Evolutionary conservation across 2,113 vertebrate species (phyloP).

Genomic region (Chloebia gouldiae): DNA sequence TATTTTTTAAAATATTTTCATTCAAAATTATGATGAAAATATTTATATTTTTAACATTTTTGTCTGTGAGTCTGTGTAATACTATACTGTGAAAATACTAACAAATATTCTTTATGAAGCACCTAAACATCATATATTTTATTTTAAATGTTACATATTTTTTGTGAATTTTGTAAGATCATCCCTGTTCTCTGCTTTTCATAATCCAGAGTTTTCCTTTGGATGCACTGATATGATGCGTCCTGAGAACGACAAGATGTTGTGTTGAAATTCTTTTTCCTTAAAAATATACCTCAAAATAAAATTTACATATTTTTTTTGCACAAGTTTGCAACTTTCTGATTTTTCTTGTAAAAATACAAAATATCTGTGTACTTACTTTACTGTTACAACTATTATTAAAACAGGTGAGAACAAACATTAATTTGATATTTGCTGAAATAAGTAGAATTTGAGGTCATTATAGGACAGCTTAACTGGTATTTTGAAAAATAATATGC

Average conservation of each 20-base stretch:
- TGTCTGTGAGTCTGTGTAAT: accelerated
- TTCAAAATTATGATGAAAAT: not conserved
- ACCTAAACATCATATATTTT: not conserved
- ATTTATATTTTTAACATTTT: not conserved
- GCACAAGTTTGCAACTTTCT: not conserved
- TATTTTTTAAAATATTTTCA: not conserved
- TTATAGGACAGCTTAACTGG: not conserved
- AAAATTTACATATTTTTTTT: not conserved
- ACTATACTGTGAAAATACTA: not conserved
- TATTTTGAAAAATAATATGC: not conserved
- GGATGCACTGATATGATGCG: accelerated
- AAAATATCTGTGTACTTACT: not conserved
- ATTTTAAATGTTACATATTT: not conserved
- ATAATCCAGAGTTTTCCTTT: not conserved
- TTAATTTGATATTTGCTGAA: not conserved
- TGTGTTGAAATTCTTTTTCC: not conserved
- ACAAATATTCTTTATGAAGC: not conserved
- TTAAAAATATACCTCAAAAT: not conserved
- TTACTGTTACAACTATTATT: not conserved
- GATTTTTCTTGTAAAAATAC: not conserved
- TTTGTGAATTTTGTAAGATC: not conserved
- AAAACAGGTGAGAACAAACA: not conserved
- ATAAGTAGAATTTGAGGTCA: not conserved
- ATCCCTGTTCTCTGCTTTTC: not conserved
- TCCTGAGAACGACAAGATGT: not conserved